These are phyloP conservation scores for Bryconaethiops microstoma DNA, from an alignment of 2,797 vertebrate genomes.

Conservation along the genomic window DNA sequence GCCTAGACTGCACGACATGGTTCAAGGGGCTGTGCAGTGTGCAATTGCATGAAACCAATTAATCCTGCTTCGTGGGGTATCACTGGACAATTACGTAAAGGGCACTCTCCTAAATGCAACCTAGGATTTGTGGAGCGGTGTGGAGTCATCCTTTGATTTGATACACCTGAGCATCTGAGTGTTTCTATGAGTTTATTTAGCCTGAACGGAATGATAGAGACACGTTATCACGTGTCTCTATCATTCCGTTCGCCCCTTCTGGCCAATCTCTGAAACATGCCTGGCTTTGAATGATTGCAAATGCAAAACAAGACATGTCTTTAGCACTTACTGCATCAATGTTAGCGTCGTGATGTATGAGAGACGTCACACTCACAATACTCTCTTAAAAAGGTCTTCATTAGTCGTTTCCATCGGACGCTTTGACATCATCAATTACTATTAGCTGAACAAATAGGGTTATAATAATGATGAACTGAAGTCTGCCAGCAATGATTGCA, in stretches of 20 bases:
- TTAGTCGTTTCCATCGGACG: constrained; percentile 57
- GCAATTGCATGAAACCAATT: constrained; percentile 28
- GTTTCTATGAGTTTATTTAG: neutral
- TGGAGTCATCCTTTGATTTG: constrained; percentile 24
- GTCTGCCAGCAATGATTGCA: constrained; percentile 36
- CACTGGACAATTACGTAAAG: constrained; percentile 25
- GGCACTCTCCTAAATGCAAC: constrained; percentile 10
- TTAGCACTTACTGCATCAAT: constrained; percentile 62
- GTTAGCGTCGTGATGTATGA: constrained; percentile 63
- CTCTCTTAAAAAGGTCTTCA: constrained; percentile 59
- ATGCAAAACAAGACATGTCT: constrained; percentile 67
- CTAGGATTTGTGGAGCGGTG: constrained; percentile 24
- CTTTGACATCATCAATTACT: constrained; percentile 65
- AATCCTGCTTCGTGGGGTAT: constrained; percentile 33
- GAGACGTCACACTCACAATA: constrained; percentile 56
- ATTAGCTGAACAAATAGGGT: constrained; percentile 61
- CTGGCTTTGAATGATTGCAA: constrained; percentile 61
- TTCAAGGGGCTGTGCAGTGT: neutral
- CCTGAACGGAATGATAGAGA: too few species aligned
- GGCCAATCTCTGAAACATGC: constrained; percentile 37
- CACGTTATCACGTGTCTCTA: too few species aligned
- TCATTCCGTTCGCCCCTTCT: neutral
- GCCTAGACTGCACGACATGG: constrained; percentile 1
- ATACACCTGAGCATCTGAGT: neutral
- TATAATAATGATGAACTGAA: constrained; percentile 60